A percentile compares a stretch with the other conserved stretches of the same genome.
Conservation (phyloP, 1,140 invertebrate genomes). For the Octopus bimaculoides region DNA sequence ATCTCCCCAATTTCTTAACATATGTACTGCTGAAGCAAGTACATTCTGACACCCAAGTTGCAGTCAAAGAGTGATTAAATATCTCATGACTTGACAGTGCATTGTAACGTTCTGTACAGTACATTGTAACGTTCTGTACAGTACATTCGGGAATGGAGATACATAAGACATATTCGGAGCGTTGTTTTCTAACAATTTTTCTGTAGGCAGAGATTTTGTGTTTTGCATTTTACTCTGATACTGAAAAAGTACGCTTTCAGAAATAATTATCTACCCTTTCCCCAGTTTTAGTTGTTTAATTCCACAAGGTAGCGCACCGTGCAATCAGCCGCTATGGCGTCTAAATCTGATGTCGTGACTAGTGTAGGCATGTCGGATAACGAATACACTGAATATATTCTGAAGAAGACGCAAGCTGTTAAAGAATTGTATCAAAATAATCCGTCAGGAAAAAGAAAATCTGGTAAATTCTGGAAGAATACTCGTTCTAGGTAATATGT, state of each 20-base stretch:
- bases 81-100: too few species aligned
- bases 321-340: not conserved
- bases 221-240: too few species aligned
- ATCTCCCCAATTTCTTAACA: too few species aligned
- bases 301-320: not conserved
- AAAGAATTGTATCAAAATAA: conserved; percentile 2
- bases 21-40: too few species aligned
- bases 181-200: too few species aligned
- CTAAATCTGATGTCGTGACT: not conserved
- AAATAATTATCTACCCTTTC: not conserved
- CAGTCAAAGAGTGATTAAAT: too few species aligned
- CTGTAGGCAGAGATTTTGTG: too few species aligned
- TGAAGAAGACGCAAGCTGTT: not conserved
- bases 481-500: not conserved
- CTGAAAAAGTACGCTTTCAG: not conserved
- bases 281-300: not conserved
- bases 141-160: too few species aligned
- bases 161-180: too few species aligned
- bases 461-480: conserved; percentile 1
- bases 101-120: too few species aligned
- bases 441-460: not conserved
- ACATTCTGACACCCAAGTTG: too few species aligned
- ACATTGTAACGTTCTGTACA: too few species aligned
- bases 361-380: not conserved
- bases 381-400: not conserved